Conservation (phyloP, 2,797 vertebrate genomes). For the Anniella stebbinsi region DNA sequence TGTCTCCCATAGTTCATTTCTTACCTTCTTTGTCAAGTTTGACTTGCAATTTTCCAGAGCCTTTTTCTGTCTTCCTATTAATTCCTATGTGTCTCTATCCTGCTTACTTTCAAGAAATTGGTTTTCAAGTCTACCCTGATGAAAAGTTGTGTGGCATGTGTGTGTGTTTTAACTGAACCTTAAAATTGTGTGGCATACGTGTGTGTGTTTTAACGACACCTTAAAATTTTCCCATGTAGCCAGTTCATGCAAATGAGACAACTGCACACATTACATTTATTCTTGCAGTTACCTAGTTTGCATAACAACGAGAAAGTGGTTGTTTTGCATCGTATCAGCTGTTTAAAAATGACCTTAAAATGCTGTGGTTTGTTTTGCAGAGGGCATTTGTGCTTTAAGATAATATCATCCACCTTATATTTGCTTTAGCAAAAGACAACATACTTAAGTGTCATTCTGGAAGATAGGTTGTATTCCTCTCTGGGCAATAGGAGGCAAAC, state of each 20-base stretch:
- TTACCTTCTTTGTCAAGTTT: neutral
- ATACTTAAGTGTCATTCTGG: neutral
- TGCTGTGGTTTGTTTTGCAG: conserved; percentile 59
- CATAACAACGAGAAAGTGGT: conserved; percentile 45
- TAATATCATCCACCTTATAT: conserved; percentile 43
- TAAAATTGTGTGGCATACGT: neutral
- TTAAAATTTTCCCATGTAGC: neutral
- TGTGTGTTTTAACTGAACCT: neutral
- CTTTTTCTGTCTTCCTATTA: neutral
- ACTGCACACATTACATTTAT: conserved; percentile 47
- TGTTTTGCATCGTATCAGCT: conserved; percentile 49
- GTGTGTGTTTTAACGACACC: neutral
- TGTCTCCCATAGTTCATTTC: neutral
- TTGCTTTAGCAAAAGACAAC: neutral
- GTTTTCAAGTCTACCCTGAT: neutral
- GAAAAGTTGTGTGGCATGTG: neutral
- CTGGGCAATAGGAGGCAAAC: neutral
- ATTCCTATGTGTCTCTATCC: neutral
- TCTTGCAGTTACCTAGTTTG: conserved; percentile 43
- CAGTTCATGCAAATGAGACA: conserved; percentile 47
- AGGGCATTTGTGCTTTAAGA: conserved; percentile 4
- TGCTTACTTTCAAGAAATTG: conserved; percentile 1
- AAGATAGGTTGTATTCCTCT: neutral
- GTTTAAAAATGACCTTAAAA: conserved; percentile 61
- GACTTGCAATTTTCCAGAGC: neutral